Percentiles rank a stretch among this genome's conserved stretches.
Conservation (phyloP, 2,113 vertebrate genomes). For the Cepphus grylle region DNA sequence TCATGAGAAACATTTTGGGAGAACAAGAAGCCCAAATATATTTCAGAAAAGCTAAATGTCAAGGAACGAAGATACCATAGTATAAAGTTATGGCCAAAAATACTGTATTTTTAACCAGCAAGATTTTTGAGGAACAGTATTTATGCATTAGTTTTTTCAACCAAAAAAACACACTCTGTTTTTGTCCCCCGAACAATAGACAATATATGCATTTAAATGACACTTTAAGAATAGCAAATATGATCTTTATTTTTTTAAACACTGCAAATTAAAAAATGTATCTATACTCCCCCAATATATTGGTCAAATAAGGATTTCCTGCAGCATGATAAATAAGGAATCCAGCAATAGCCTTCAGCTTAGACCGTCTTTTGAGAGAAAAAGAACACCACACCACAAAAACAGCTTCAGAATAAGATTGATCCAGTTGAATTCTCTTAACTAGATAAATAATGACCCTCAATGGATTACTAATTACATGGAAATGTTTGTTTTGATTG, state of each 20-base stretch:
- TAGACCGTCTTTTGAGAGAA: constrained; percentile 33
- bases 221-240: constrained; percentile 72
- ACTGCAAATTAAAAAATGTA: constrained; percentile 69
- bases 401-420: background rate
- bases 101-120: constrained; percentile 75
- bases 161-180: constrained; percentile 53
- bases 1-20: constrained; percentile 26
- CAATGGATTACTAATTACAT: background rate
- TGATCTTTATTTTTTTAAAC: constrained; percentile 69
- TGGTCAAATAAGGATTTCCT: constrained; percentile 52
- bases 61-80: constrained; percentile 67
- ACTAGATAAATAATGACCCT: constrained; percentile 8
- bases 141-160: constrained; percentile 67
- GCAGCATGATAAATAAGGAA: constrained; percentile 29
- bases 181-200: constrained; percentile 66
- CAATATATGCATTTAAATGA: constrained; percentile 73
- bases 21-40: constrained; percentile 40
- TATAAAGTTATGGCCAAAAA: constrained; percentile 73
- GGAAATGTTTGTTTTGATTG: background rate
- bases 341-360: constrained; percentile 19
- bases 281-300: constrained; percentile 58
- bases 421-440: background rate
- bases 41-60: constrained; percentile 65
- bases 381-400: background rate
- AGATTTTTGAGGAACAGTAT: constrained; percentile 61